These are phyloP conservation scores for Mycogona germanica DNA, from an alignment of 2,888 invertebrate genomes.

Conservation along the genomic window DNA sequence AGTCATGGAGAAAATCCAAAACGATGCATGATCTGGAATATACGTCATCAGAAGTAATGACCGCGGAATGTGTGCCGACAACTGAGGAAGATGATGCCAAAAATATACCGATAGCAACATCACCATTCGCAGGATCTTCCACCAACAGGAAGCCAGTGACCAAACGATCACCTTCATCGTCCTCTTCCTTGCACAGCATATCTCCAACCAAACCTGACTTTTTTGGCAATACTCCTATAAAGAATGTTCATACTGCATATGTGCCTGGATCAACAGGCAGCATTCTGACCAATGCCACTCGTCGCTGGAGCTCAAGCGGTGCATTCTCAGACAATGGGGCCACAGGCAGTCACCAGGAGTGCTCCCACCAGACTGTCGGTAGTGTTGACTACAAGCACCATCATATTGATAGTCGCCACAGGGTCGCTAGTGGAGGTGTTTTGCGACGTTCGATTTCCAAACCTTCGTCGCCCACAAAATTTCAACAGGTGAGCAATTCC, in stretches of 20 bases:
- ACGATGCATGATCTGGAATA: background rate
- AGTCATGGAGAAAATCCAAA: background rate
- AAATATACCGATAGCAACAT: no score
- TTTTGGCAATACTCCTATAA: background rate
- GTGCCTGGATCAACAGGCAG: constrained; percentile 5
- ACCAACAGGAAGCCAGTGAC: background rate
- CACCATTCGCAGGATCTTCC: background rate
- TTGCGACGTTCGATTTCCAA: background rate
- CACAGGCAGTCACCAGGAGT: no score
- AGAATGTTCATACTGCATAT: background rate
- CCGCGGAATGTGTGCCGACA: no score
- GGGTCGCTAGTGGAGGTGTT: no score
- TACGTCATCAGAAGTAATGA: background rate
- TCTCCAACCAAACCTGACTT: background rate
- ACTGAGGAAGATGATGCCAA: no score
- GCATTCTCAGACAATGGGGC: no score
- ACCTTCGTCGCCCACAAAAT: background rate
- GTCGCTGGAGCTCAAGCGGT: no score
- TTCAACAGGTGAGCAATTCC: background rate
- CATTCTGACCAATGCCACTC: constrained; percentile 9
- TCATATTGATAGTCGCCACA: background rate
- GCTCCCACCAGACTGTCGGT: background rate
- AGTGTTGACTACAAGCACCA: background rate
- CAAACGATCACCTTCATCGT: background rate
- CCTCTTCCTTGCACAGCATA: background rate